Conservation (phyloP, 2,113 vertebrate genomes). For the Hystrix brachyura region DNA sequence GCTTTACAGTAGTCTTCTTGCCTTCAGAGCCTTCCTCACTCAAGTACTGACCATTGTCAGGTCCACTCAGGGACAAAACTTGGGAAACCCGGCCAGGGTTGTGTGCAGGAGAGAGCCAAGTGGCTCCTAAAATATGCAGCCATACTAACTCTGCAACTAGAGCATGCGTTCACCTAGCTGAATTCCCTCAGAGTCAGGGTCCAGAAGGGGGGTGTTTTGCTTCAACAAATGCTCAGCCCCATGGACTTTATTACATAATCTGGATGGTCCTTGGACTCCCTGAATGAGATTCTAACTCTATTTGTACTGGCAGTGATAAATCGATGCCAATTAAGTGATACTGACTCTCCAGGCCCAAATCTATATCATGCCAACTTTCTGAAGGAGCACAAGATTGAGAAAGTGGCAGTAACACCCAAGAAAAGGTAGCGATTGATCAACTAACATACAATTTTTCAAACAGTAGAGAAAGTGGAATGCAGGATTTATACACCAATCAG, state of each 20-base stretch:
- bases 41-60: not conserved
- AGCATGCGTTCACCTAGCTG: not conserved
- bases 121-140: not conserved
- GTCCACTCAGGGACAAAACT: not conserved
- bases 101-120: not conserved
- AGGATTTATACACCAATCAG: not conserved
- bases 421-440: constrained; percentile 11
- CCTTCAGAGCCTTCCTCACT: not conserved
- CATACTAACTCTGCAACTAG: not conserved
- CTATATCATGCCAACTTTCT: not conserved
- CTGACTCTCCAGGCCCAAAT: constrained; percentile 13
- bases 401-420: not conserved
- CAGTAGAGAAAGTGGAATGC: not conserved
- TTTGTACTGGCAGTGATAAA: not conserved
- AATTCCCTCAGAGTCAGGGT: not conserved
- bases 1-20: not conserved
- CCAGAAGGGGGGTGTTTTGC: not conserved
- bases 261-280: not conserved
- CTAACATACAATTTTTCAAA: not conserved
- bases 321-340: not conserved
- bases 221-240: constrained; percentile 4
- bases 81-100: not conserved
- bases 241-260: not conserved
- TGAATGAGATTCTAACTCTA: not conserved
- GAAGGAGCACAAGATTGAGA: not conserved